These are phyloP conservation scores for Cataglyphis albicans DNA, from an alignment of 2,888 invertebrate species.

Conservation along the genomic window DNA sequence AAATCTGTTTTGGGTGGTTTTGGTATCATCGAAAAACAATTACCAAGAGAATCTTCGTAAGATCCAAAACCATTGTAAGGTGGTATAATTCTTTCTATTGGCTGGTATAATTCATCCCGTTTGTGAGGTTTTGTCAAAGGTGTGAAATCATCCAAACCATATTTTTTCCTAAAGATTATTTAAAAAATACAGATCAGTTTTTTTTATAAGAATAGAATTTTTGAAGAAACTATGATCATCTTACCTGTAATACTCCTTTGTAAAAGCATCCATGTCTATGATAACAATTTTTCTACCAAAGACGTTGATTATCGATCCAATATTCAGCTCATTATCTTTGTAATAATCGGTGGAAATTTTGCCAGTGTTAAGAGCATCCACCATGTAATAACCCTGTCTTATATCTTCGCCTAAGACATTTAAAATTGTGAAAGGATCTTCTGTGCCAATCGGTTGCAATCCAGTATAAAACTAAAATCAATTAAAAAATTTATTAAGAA, in stretches of 20 bases:
- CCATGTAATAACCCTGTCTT: slow-evolving; percentile 87
- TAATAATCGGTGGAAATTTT: slow-evolving; percentile 87
- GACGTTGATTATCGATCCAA: slow-evolving; percentile 93
- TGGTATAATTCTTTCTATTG: slow-evolving; percentile 86
- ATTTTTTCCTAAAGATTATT: slow-evolving; percentile 76
- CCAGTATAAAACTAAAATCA: slow-evolving; percentile 64
- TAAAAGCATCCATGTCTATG: slow-evolving; percentile 94
- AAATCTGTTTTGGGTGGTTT: slow-evolving; percentile 92
- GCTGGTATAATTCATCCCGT: slow-evolving; percentile 42
- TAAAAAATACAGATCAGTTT: neutral
- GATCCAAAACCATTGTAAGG: slow-evolving; percentile 97
- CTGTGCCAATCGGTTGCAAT: slow-evolving; percentile 85
- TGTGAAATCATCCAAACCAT: slow-evolving; percentile 89
- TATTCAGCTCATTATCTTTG: slow-evolving; percentile 91
- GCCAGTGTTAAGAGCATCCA: slow-evolving; percentile 88
- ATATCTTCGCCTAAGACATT: slow-evolving; percentile 89
- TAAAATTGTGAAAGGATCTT: slow-evolving; percentile 87
- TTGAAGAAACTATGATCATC: neutral
- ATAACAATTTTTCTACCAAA: slow-evolving; percentile 93
- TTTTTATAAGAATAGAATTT: neutral
- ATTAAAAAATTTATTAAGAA: slow-evolving; percentile 8
- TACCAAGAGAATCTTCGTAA: slow-evolving; percentile 95
- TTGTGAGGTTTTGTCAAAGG: slow-evolving; percentile 87
- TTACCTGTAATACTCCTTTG: slow-evolving; percentile 92
- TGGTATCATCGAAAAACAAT: slow-evolving; percentile 93